Evolutionary conservation across 2,797 vertebrate genomes (phyloP), one percentile per base, ranked within the genome.

Genomic region (Amphiprion clarkii): DNA sequence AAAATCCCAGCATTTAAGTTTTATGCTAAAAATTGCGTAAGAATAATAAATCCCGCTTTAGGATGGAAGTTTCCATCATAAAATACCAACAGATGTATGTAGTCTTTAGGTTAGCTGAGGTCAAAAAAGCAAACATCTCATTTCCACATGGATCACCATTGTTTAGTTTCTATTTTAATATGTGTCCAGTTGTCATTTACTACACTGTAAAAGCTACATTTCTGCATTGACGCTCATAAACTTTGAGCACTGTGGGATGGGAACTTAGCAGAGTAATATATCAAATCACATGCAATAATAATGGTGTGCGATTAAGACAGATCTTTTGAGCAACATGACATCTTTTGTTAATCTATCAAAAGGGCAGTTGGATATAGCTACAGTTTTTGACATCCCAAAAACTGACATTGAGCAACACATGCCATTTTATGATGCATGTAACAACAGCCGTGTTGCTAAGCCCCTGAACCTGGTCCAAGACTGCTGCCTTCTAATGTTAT

Each of bases 401-500:
- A 65, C 23, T 21, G 42, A 67, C 33, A 53, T 55, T 53, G 33
- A 67, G 51, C 21, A 51, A 21, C 51, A n/a, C 2, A 6, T 46
- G 31, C 61, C 13, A 44, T 74, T 68, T 79, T 52, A 70, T 62
- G 71, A 67, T 68, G 63, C 65, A 58, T 72, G 56, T 64, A 74
- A 77, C 69, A 76, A 40, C 46, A 74, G 67, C 23, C 33, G 40
- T 46, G 46, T 10, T 67, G 67, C 70, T n/a, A 17, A 71, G 36
- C 40, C 12, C 36, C 33, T 44, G 6, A 46, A 23, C 62, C 23
- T 44, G 10, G 25, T 71, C 48, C 21, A 76, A 31, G 11, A 27
- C n/a, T 49, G 7, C 14, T 51, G 48, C 12, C 0, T 0, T 67
- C 21, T 48, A 21, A 57, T 56, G 55, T 21, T 39, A 39, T 5